Conservation (phyloP, 2,113 vertebrate species). For the Bubo bubo region DNA sequence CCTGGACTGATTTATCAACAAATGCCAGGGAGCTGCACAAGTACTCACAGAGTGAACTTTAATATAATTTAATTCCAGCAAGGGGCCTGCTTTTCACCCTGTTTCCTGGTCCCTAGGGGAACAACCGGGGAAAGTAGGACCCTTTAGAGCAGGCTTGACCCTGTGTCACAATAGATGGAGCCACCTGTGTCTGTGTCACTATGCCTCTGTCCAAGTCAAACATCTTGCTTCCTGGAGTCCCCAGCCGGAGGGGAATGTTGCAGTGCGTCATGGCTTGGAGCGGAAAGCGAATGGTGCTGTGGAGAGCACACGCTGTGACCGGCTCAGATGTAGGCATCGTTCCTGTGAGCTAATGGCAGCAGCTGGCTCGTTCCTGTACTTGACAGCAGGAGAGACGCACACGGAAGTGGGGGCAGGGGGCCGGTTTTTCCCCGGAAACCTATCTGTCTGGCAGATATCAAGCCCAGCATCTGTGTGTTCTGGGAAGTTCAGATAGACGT, state of each 20-base stretch:
- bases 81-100: neutral
- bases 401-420: neutral
- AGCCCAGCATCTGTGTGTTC: neutral
- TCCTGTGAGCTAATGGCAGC: neutral
- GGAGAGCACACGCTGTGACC: neutral
- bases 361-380: neutral
- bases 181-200: neutral
- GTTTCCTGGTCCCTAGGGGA: neutral
- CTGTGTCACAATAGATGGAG: neutral
- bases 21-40: neutral
- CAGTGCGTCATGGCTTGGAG: neutral
- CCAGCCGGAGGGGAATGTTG: neutral
- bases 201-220: neutral
- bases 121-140: accelerated
- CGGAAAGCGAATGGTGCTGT: neutral
- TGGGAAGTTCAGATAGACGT: neutral
- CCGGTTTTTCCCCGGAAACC: neutral
- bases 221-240: neutral
- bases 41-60: neutral
- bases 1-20: neutral
- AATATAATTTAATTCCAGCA: neutral
- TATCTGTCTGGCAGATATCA: neutral
- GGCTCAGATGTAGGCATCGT: neutral
- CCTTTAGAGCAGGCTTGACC: neutral
- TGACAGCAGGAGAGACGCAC: neutral